Conservation (phyloP, 2,888 invertebrate species). For the Drosophila ezoana region DNA sequence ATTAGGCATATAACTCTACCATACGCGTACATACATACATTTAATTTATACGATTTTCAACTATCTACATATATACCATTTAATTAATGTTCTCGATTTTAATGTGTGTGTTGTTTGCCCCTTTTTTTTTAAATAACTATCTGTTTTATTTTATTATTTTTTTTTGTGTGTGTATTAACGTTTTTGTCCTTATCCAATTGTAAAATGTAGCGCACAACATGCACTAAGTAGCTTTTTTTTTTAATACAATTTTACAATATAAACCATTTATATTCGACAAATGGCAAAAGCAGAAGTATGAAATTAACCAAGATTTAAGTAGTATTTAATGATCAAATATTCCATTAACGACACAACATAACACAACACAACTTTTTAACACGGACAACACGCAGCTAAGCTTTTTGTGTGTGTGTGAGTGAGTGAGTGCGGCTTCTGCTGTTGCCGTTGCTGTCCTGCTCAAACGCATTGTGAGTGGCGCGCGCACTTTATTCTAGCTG, state of each 20-base stretch:
- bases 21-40: conserved; percentile 32
- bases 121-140: conserved; percentile 4
- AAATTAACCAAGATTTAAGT: conserved; percentile 49
- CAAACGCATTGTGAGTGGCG: conserved; percentile 18
- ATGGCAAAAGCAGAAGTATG: conserved; percentile 26
- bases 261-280: conserved; percentile 29
- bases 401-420: conserved; percentile 23
- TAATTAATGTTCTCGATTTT: conserved; percentile 25
- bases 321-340: conserved; percentile 55
- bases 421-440: conserved; percentile 11
- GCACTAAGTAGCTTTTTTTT: conserved; percentile 18
- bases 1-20: conserved; percentile 36
- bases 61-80: conserved; percentile 30
- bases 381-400: conserved; percentile 24
- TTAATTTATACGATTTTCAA: conserved; percentile 21
- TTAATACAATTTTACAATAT: conserved; percentile 33
- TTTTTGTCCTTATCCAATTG: conserved; percentile 28
- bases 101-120: conserved; percentile 4
- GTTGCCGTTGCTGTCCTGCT: conserved; percentile 31
- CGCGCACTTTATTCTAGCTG: conserved; percentile 38
- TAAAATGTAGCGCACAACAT: conserved; percentile 20
- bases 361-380: conserved; percentile 6
- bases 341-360: conserved; percentile 35
- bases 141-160: conserved; percentile 1
- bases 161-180: conserved; percentile 7